Base-by-base conservation (phyloP, 2,113 vertebrate species). In the Dicerorhinus sumatrensis region DNA sequence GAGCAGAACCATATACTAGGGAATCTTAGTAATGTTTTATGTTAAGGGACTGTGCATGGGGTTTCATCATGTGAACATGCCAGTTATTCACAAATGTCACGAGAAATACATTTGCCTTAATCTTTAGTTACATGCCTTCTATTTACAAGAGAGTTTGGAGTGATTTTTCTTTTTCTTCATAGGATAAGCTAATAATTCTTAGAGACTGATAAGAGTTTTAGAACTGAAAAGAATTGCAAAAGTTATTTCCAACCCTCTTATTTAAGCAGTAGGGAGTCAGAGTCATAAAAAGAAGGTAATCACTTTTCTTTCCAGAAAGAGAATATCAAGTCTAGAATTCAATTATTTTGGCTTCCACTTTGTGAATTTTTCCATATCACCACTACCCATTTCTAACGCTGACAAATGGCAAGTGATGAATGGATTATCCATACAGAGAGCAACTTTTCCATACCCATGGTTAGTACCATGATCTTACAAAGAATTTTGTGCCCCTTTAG, bases 161-260 rank as follows among this genome's bases (percentile, higher is more conserved):
- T 29, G 4, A 46, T 54, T 91, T 88, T 67, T 94, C 48, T 51
- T 84, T 48, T 54, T 93, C 48, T 11, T 80, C 20, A 7, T 20
- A 56, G 54, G 11, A 60, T 93, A 96, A 79, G n/a, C n/a, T 75
- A 94, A 82, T 75, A 56, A 84, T 94, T 94, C 69, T 73, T 81
- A 27, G 18, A 72, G 69, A 60, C 6, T 69, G 11, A 70, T 72
- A 81, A 73, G 73, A 75, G 46, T 91, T 96, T 87, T 56, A 27
- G 33, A 69, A 27, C 13, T 75, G 18, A 93, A 83, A 82, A 91
- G 63, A 77, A 67, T 46, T 76, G 5, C 36, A 29, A 2, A 85
- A 77, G 48, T 76, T 89, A 85, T 73, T 88, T 82, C 27, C 20
- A 85, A 77, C 1, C 8, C 29, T 96, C 48, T 91, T 72, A 75